Base-by-base conservation (phyloP, 1,140 invertebrate species). In the Calliopsis andreniformis region DNA sequence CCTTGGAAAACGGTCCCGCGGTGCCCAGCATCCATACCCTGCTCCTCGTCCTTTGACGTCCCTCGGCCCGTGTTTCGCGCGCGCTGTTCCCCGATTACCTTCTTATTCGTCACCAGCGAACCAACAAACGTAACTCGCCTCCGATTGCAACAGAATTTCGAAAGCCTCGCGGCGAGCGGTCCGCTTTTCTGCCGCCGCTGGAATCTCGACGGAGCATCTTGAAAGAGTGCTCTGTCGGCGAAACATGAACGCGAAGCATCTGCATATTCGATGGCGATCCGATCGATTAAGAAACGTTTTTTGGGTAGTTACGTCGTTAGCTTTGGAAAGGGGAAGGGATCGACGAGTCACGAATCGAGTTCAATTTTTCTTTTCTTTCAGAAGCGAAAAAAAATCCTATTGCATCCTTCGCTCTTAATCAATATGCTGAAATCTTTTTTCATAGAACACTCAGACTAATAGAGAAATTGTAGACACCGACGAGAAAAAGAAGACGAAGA, bases 1-100 rank as follows among this genome's bases (percentile, higher is more conserved):
- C 84, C 84, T 85, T 85, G 83, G 69, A 71, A 68, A 84, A 73
- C 85, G 80, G 78, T 67, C 69, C 67, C 66, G 79, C 69, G 72
- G 78, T 75, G 51, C 43, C 47, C 69, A 63, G 45, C 45, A 76
- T 80, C 56, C 43, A 28, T 32, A 32, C 42, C 61, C 28, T 20
- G 43, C 39, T 56, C 56, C 20, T 35, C 42, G 49, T 32, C 42
- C 35, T n/a, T 12, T 62, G 20, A 28, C 63, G 3, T 67, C 51
- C 28, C n/a, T n/a, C n/a, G n/a, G 14, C 18, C 39, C 53, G 23
- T 47, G 14, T 51, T 6, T 30, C 62, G 28, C 35, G 12, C 39
- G 18, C 32, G 39, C 63, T 35, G 56, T n/a, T 3, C 35, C 35
- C 4, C 61, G 56, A 72, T 75, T 71, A 51, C 58, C 32, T 67